Percentiles rank a stretch among this genome's conserved stretches.
Conservation (phyloP, 2,888 invertebrate genomes). For the Torymus aiolomorphi region DNA sequence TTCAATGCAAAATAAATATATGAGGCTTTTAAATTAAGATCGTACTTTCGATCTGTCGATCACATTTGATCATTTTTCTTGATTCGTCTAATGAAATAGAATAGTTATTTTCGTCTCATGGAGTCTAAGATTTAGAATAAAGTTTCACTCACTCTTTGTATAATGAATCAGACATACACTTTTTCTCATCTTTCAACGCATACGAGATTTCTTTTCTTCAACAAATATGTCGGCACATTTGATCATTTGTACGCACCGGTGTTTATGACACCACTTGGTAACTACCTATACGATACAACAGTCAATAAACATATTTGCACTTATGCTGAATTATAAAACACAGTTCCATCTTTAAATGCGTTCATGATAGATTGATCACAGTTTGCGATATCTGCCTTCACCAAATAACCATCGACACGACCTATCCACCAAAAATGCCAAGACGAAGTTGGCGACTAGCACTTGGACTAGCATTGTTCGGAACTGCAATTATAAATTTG, state of each 20-base stretch:
- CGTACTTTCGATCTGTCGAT: too few species aligned
- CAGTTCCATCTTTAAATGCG: slow-evolving; percentile 50
- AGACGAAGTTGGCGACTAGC: slow-evolving; percentile 89
- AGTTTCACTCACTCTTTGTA: slow-evolving; percentile 17
- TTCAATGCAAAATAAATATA: too few species aligned
- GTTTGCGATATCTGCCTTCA: slow-evolving; percentile 80
- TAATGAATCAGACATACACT: slow-evolving; percentile 30
- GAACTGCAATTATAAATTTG: slow-evolving; percentile 81
- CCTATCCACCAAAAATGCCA: slow-evolving; percentile 91
- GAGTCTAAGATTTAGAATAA: slow-evolving; percentile 35
- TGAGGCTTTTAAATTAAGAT: too few species aligned
- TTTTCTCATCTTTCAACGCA: slow-evolving; percentile 19
- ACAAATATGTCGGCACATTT: slow-evolving; percentile 49
- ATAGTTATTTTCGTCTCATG: background rate
- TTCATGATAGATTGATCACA: slow-evolving; percentile 66
- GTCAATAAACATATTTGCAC: slow-evolving; percentile 59
- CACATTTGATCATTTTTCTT: background rate
- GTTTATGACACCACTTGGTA: slow-evolving; percentile 53
- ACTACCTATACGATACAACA: slow-evolving; percentile 58
- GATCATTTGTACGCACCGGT: slow-evolving; percentile 45
- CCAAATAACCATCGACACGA: slow-evolving; percentile 90
- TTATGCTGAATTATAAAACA: slow-evolving; percentile 49
- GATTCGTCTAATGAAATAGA: background rate
- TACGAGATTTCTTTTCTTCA: slow-evolving; percentile 39
- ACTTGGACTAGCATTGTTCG: slow-evolving; percentile 89